Conservation (phyloP, 2,888 invertebrate species). For the Phlogophora meticulosa region DNA sequence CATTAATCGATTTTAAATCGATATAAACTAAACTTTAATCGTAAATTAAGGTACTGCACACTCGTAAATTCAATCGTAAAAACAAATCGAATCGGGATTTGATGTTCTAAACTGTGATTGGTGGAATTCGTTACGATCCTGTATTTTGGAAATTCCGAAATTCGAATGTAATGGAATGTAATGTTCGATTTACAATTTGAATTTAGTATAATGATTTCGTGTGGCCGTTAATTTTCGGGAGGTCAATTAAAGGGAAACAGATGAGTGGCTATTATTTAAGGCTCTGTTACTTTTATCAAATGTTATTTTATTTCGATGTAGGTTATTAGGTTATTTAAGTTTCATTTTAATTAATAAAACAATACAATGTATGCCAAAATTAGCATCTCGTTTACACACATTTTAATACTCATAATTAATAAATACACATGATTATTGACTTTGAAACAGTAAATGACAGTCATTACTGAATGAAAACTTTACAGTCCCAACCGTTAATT, state of each 20-base stretch:
- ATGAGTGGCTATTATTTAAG: neutral
- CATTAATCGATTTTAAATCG: constrained; percentile 77
- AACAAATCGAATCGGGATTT: constrained; percentile 69
- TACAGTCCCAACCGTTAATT: neutral
- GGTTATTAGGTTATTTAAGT: neutral
- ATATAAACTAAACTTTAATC: constrained; percentile 78
- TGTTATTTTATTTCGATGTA: neutral
- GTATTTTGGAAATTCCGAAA: constrained; percentile 62
- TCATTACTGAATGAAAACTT: neutral
- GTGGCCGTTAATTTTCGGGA: constrained; percentile 17
- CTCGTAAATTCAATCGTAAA: constrained; percentile 77
- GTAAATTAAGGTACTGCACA: constrained; percentile 77
- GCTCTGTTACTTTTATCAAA: neutral
- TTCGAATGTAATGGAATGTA: constrained; percentile 54
- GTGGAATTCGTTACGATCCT: constrained; percentile 63
- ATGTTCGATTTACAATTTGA: constrained; percentile 51
- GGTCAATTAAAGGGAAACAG: neutral
- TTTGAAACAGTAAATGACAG: neutral
- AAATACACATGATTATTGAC: neutral
- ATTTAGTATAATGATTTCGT: constrained; percentile 36
- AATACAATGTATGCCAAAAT: neutral
- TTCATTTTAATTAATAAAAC: constrained; percentile 5
- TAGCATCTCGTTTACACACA: neutral
- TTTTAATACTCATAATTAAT: constrained; percentile 19
- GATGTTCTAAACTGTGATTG: constrained; percentile 69